Percentiles rank a stretch among this genome's conserved stretches.
phyloP scores from a whole-genome alignment of 2,888 invertebrate genomes.

The Acleris cristana region DNA sequence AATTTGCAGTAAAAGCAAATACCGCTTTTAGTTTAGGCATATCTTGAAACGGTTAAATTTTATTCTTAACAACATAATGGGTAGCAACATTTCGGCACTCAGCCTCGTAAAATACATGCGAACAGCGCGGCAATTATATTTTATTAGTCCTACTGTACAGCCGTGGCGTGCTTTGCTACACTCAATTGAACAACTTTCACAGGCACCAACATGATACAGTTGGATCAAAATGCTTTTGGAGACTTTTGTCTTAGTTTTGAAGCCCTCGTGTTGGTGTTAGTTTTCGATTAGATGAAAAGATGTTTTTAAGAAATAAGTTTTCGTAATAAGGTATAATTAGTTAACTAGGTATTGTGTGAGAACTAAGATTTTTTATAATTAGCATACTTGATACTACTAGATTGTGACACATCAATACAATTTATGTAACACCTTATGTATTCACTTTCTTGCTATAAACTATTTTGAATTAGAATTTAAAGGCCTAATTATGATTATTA shows the following conservation, averaged over 20 bases:
- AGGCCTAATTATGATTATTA: no score
- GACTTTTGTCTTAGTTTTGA: not conserved
- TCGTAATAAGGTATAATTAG: no score
- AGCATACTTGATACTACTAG: no score
- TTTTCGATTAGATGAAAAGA: no score
- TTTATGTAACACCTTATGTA: no score
- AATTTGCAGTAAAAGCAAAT: not conserved
- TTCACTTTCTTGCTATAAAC: no score
- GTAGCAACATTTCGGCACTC: conserved; percentile 37
- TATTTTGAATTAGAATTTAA: no score
- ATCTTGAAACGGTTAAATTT: conserved; percentile 28
- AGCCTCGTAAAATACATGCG: conserved; percentile 31
- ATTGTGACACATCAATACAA: no score
- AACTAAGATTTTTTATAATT: no score
- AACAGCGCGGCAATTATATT: conserved; percentile 40
- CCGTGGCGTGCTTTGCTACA: conserved; percentile 25
- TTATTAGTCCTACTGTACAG: conserved; percentile 38
- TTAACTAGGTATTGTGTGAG: no score
- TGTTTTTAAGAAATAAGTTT: no score
- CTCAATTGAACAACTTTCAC: conserved; percentile 25
- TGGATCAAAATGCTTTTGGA: not conserved
- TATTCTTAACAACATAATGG: conserved; percentile 39
- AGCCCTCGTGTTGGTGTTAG: no score
- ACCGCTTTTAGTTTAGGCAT: conserved; percentile 18
- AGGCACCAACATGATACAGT: conserved; percentile 13